Evolutionary conservation across 2,113 vertebrate species (phyloP).

Genomic region (Burhinus oedicnemus): DNA sequence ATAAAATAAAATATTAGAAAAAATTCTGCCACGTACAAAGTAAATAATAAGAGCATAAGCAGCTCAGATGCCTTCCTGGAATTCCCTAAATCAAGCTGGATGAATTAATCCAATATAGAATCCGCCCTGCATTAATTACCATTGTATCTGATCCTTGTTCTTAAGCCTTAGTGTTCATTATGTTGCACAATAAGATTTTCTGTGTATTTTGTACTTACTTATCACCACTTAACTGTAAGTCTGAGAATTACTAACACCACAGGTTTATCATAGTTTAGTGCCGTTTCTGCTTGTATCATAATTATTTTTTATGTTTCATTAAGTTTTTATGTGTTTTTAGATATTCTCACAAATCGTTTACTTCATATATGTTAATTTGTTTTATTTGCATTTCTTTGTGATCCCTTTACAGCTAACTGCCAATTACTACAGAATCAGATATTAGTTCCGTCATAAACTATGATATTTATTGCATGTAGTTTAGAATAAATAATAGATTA

Average conservation of each 20-base stretch:
- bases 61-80: not conserved
- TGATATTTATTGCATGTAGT: not conserved
- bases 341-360: slow-evolving; percentile 14
- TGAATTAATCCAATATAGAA: not conserved
- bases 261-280: not conserved
- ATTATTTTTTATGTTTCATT: slow-evolving; percentile 57
- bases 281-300: slow-evolving; percentile 15
- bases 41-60: not conserved
- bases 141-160: not conserved
- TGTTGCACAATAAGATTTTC: not conserved
- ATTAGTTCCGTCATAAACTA: not conserved
- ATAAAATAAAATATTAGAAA: not conserved
- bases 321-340: slow-evolving; percentile 53
- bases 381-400: slow-evolving; percentile 36
- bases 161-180: not conserved
- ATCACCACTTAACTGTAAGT: not conserved
- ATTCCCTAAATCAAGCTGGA: not conserved
- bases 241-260: slow-evolving; percentile 1
- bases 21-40: not conserved
- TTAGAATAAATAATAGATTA: slow-evolving; percentile 21
- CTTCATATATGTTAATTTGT: slow-evolving; percentile 14
- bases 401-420: not conserved
- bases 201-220: slow-evolving; percentile 18
- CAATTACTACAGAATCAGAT: not conserved
- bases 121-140: not conserved